Evolutionary conservation across 2,888 invertebrate genomes (phyloP), one percentile per base, ranked within the genome.

Genomic region (Geotrupes spiniger): DNA sequence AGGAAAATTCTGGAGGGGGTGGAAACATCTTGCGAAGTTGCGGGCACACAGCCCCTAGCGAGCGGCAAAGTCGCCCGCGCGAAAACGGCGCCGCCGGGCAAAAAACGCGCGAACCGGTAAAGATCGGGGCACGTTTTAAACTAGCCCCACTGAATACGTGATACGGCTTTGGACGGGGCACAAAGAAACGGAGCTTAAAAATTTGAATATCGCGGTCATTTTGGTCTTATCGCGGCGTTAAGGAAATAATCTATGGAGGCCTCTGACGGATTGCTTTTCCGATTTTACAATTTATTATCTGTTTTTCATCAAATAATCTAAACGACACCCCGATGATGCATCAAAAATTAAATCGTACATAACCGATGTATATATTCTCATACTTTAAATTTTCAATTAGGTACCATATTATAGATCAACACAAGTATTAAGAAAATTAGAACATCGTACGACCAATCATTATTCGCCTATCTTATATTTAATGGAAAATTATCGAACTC

Each of bases 171-270:
- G 54, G 56, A 51, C 57, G 45, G 37, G 51, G 46, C 52, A 52
- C 58, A 56, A 51, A 69, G 69, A 62, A 65, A 65, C 63, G 69
- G 68, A 64, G 72, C 73, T 73, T 74, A 72, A 72, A 72, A 74
- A 73, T 74, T 73, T 73, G 73, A 74, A 73, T 74, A 73, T 74
- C 73, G 72, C 72, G 73, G 73, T 73, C 73, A 73, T 74, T 73
- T 68, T 63, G 63, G 63, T 63, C 69, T 71, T 73, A 73, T 72
- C 72, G 63, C 29, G 57, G 69, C 66, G 69, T 72, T 71, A 72
- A 67, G 69, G 69, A 68, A 67, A 68, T 71, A 70, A 69, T 70
- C 69, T 69, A 69, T 66, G 62, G 64, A 63, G 59, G 54, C 57
- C 57, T 64, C 65, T 71, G 71, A 72, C 67, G 65, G 67, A 72